These are phyloP conservation scores for Oryzias javanicus DNA, from an alignment of 2,113 vertebrate species.

Conservation along the genomic window DNA sequence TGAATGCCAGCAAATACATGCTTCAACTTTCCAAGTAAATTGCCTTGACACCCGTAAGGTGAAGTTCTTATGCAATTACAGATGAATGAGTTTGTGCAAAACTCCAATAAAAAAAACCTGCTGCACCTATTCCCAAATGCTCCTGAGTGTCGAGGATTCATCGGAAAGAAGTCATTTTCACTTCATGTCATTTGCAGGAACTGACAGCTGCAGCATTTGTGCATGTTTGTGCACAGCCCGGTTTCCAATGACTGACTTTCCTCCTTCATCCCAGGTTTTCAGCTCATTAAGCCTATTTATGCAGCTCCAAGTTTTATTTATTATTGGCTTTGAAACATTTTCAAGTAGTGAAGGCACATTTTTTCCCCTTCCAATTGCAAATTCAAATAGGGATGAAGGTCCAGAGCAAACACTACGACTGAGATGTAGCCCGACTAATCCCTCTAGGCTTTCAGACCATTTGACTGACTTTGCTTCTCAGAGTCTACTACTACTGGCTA, in stretches of 20 bases:
- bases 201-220: not conserved
- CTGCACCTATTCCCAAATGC: too few species aligned
- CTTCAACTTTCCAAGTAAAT: too few species aligned
- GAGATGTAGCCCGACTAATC: not conserved
- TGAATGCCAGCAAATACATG: too few species aligned
- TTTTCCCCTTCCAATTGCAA: not conserved
- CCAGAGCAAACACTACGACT: not conserved
- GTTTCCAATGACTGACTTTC: not conserved
- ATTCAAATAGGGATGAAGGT: not conserved
- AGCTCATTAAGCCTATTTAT: not conserved
- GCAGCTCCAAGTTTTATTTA: too few species aligned
- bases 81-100: too few species aligned
- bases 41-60: too few species aligned
- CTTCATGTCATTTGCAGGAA: not conserved
- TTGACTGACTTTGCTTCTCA: not conserved
- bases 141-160: too few species aligned
- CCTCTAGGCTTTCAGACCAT: not conserved
- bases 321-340: not conserved
- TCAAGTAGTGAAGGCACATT: not conserved
- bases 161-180: not conserved
- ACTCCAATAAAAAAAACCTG: too few species aligned
- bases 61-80: too few species aligned
- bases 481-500: not conserved
- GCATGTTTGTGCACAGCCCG: not conserved
- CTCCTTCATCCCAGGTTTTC: not conserved